Evolutionary conservation across 1,140 invertebrate genomes (phyloP), one percentile per base, ranked within the genome.

Genomic region (Centruroides vittatus): DNA sequence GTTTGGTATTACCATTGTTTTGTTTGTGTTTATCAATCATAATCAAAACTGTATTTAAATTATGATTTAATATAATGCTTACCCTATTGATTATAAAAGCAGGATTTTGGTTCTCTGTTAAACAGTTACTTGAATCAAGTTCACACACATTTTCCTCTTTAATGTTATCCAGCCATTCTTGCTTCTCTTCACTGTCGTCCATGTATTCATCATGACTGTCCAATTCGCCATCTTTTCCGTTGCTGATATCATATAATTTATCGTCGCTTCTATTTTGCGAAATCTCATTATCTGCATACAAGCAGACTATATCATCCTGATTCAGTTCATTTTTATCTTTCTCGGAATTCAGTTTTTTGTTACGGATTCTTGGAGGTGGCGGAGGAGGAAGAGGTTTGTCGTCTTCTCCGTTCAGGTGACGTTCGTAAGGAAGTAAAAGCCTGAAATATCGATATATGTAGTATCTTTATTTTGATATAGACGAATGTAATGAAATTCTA

Each of bases 381-480:
- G 65, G 59, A 50, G 59, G 51, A 4, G 59, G 59, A 35, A 64
- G 52, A 5, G 66, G 64, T 61, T 65, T 69, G 62, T 68, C 57
- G 5, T 61, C 60, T 54, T 67, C 67, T 8, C 68, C 67, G 13
- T 62, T 62, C 35, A 64, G 58, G 61, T 71, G 67, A 1, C 70
- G 65, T 61, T 75, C 74, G 70, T 70, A 75, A 8, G 74, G 72
- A 34, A 74, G 60, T 8, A 74, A 62, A 35, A 75, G 60, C 57
- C 74, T 75, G 13, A 3, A 49, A 60, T 47, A 63, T 55, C 10
- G 57, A 57, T 36, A 57, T 36, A 58, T 53, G 58, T 51, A 47
- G 53, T 41, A 60, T 13, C 10, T 13, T 34, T 54, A 53, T 13
- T 23, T 23, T 23, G 23, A 23, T 23, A 23, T 23, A 23, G 23